These are phyloP conservation scores for Hystrix brachyura DNA, from an alignment of 2,113 vertebrate species.

Conservation along the genomic window DNA sequence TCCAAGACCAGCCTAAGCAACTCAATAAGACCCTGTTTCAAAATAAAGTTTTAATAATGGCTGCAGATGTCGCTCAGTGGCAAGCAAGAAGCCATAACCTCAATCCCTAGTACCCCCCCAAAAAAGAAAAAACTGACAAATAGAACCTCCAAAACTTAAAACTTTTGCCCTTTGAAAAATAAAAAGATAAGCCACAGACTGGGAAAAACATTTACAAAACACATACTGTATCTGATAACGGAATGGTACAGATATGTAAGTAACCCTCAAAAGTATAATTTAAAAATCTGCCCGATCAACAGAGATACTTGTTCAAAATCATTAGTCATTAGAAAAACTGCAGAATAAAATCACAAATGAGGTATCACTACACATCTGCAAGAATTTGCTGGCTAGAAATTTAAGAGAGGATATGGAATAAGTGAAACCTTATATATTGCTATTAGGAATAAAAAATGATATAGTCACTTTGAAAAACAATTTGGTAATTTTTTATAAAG, in stretches of 20 bases:
- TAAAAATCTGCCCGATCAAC: not conserved
- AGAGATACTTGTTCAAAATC: slow-evolving; percentile 42
- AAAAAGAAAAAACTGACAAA: not conserved
- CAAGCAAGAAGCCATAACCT: not conserved
- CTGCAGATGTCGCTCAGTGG: not conserved
- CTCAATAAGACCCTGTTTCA: not conserved
- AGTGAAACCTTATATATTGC: not conserved
- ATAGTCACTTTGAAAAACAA: slow-evolving; percentile 37
- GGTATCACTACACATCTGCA: not conserved
- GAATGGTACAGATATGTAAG: not conserved
- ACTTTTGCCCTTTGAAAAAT: slow-evolving; percentile 43
- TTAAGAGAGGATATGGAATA: not conserved
- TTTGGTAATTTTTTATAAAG: slow-evolving; percentile 17
- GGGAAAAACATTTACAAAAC: slow-evolving; percentile 24
- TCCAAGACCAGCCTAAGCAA: not conserved
- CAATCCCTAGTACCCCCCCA: not conserved
- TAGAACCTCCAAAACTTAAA: not conserved
- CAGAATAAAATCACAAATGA: slow-evolving; percentile 40
- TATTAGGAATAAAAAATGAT: not conserved
- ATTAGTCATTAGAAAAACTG: slow-evolving; percentile 18
- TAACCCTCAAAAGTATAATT: not conserved
- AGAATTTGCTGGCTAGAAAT: slow-evolving; percentile 39
- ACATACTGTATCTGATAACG: not conserved
- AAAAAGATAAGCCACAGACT: slow-evolving; percentile 25
- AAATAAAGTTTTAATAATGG: not conserved